Conservation (phyloP, 2,113 vertebrate species). For the Eudyptes chrysolophus region DNA sequence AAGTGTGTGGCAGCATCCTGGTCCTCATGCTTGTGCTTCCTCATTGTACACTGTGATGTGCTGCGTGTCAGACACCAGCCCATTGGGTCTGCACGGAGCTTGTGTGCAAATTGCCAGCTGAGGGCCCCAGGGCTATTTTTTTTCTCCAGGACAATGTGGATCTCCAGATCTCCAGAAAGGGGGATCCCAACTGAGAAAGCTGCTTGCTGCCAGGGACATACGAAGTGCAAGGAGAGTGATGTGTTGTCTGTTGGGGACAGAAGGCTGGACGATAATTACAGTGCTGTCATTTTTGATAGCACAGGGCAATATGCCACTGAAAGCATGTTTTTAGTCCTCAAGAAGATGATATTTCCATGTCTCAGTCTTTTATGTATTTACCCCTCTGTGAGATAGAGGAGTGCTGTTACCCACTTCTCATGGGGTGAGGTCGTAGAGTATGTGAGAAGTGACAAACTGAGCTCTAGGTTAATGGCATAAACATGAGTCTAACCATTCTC, state of each 20-base stretch:
- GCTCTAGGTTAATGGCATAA: neutral
- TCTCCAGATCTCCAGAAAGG: neutral
- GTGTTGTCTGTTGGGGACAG: neutral
- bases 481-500: neutral
- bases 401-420: neutral
- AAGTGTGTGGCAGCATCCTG: neutral
- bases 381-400: neutral
- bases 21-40: neutral
- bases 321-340: neutral
- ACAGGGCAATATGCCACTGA: neutral
- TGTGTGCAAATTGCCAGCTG: accelerated
- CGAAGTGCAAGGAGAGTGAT: neutral
- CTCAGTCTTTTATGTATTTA: neutral
- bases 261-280: neutral
- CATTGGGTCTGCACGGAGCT: accelerated
- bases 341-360: neutral
- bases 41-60: neutral
- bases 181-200: neutral
- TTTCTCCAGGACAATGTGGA: neutral
- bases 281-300: neutral
- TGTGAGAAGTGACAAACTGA: neutral
- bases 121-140: neutral
- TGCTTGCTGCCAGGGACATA: neutral
- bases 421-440: neutral
- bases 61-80: neutral